Base-by-base conservation (phyloP, 2,888 invertebrate species). In the Tortrix viridana region DNA sequence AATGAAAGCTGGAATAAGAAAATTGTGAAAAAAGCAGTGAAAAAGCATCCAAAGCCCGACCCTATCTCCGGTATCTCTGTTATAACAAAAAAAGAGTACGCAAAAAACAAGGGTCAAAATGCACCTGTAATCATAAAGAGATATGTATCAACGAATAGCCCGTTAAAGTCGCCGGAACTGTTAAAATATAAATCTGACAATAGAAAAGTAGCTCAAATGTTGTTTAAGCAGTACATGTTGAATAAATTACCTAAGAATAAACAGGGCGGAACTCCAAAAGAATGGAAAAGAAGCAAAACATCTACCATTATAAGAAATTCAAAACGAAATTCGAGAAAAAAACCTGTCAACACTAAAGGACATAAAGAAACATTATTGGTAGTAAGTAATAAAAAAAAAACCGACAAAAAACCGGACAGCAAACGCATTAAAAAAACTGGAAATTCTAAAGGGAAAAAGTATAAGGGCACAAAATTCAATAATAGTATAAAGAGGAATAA, bases 121-220 rank as follows among this genome's bases (percentile, higher is more conserved):
- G 18, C 12, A 1, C 50, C 43, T 12, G 0, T 56, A 20, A 16
- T 62, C 3, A 57, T 62, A 20, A 57, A 41, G 38, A 57, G 26
- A 52, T 62, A 62, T 9, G 46, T 62, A 41, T 62, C 62, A 23
- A 62, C 62, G n/a, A 16, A 43, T 4, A 23, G 56, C n/a, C 62
- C 62, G 1, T 50, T 62, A 38, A 26, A 57, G 3, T 62, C 56
- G 16, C 26, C 23, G 6, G 56, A 52, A 14, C 46, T 62, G 19
- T 23, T 57, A 5, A 57, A 57, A 20, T 62, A 57, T 41, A 62
- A 46, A 26, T 20, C 38, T 41, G 50, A 62, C 7, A 19, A 56
- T 19, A 38, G 23, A 6, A 62, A 47, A 46, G 20, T 62, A 3
- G 62, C 62, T 9, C 62, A 62, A 52, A 44, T 62, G 43, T 26